These are phyloP conservation scores for Uropsilus gracilis DNA, from an alignment of 2,113 vertebrate species.

Conservation along the genomic window DNA sequence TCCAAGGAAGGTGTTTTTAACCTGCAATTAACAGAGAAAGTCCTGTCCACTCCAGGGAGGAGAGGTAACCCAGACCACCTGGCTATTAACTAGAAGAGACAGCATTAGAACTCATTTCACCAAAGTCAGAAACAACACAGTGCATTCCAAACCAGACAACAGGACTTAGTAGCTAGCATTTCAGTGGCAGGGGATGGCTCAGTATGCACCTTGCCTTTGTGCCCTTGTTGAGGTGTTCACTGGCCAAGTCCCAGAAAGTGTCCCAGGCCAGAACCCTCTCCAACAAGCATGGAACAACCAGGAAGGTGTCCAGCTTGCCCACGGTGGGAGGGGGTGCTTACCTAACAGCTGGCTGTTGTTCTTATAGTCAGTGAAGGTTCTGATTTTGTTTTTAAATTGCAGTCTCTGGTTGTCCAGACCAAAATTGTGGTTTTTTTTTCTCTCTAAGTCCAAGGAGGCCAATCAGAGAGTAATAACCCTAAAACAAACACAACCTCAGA, in stretches of 20 bases:
- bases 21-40: not conserved
- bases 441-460: not conserved
- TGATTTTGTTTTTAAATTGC: not conserved
- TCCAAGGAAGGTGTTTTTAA: not conserved
- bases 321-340: rapidly evolving
- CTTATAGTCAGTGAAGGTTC: not conserved
- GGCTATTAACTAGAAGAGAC: not conserved
- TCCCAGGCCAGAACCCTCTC: too few relatives aligned
- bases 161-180: not conserved
- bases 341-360: not conserved
- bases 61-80: not conserved
- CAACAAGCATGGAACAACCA: not conserved
- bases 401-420: not conserved
- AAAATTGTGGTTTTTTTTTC: not conserved
- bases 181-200: not conserved
- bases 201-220: not conserved
- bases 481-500: not conserved
- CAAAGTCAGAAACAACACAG: not conserved
- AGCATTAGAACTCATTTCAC: not conserved
- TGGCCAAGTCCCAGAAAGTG: not conserved
- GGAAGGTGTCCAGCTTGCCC: not conserved
- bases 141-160: not conserved
- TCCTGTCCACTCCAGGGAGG: not conserved
- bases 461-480: not conserved
- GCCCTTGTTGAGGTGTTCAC: not conserved